Evolutionary conservation across 1,140 invertebrate genomes (phyloP), one percentile per base, ranked within the genome.

Genomic region (Drosophila quadrilineata): DNA sequence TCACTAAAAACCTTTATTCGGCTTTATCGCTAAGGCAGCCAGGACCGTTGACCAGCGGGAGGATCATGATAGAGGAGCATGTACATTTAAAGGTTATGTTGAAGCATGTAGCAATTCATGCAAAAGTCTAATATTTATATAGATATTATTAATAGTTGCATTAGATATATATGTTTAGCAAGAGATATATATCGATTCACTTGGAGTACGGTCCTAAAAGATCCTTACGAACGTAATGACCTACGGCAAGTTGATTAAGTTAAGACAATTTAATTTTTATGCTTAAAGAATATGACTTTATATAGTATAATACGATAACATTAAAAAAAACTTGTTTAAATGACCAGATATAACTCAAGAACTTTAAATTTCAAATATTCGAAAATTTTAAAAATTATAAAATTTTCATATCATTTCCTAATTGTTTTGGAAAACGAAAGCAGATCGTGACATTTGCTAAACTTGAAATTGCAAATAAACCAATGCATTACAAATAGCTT

Each of bases 1-100:
- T 93, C 94, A 14, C 79, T 97, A 48, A 92, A 94, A 89, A 94
- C 94, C 69, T 95, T 97, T 85, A 93, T 94, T 21, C 92, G 95
- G 67, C 91, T 96, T 16, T 96, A 94, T 90, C 94, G 95, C 91
- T 96, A 90, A 92, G 10, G 1, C 10, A 40, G 3, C 22, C 28
- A 5, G 8, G 12, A 33, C 8, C 38, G 10, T 28, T 4, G 26
- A 21, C 8, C 43, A 40, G 17, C 31, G 19, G 6, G 31, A 21
- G 29, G 36, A 21, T 16, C 6, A 52, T 38, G n/a, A 17, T 41
- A 14, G 12, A 52, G 31, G 40, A 24, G 54, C 46, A 10, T 82
- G 77, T 82, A 82, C 72, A 82, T 82, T 84, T 57, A 19, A 10
- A 69, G n/a, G 50, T 65, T 40, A 82, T 82, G 65, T 70, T 65